Percentiles rank a stretch among this genome's conserved stretches.
Evolutionary conservation across 2,888 invertebrate genomes (phyloP).

Genomic region (Smittia sp.): DNA sequence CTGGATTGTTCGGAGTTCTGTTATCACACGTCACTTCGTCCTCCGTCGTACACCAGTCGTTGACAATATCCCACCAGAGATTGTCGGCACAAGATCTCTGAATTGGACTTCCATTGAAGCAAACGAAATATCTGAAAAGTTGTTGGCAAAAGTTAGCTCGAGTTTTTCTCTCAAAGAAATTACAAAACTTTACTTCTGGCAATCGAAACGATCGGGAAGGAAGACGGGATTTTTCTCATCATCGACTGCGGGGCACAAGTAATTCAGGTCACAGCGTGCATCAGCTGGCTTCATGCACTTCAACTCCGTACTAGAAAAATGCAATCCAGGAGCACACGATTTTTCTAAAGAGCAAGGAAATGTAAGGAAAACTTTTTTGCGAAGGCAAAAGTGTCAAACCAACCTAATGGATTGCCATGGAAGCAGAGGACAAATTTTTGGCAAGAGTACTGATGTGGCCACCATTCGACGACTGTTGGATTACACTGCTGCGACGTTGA

Average conservation of each 20-base stretch:
- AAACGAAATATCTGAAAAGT: constrained; percentile 6
- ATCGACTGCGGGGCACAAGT: neutral
- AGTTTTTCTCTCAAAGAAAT: too few relatives aligned
- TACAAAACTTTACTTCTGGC: neutral
- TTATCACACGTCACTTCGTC: neutral
- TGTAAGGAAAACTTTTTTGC: neutral
- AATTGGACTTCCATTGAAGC: neutral
- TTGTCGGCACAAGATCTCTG: neutral
- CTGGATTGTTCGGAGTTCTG: constrained; percentile 3
- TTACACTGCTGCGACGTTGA: neutral
- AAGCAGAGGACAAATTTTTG: neutral
- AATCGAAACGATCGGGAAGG: neutral
- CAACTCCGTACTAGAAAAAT: neutral
- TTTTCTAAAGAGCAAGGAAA: neutral
- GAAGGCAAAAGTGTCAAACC: neutral
- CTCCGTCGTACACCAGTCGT: neutral
- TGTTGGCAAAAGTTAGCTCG: neutral
- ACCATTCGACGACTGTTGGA: constrained; percentile 13
- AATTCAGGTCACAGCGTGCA: constrained; percentile 6
- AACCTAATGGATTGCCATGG: neutral
- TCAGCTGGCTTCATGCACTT: constrained; percentile 9
- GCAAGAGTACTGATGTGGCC: constrained; percentile 8
- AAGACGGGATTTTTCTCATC: constrained; percentile 13
- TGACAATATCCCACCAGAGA: constrained; percentile 9
- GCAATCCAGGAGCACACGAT: constrained; percentile 18